Conservation (phyloP, 1,140 invertebrate species). For the Phortica variegata region DNA sequence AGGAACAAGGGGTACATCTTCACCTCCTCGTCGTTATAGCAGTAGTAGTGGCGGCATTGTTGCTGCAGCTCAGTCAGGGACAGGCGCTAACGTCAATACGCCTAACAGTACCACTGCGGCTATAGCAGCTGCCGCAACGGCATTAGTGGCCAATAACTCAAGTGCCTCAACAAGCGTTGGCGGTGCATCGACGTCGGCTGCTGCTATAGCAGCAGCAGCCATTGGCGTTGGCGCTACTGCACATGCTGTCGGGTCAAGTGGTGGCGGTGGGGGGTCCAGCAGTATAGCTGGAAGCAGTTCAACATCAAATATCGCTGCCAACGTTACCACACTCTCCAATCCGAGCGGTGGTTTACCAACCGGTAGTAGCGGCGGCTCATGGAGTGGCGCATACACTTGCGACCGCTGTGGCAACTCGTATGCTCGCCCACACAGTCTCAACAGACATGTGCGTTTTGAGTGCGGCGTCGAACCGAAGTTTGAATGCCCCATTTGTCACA, state of each 20-base stretch:
- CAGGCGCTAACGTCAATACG: conserved; percentile 9
- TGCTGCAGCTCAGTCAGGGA: background rate
- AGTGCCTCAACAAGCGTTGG: conserved; percentile 24
- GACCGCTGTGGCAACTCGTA: conserved; percentile 63
- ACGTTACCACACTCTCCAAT: background rate
- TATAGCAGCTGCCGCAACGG: conserved; percentile 14
- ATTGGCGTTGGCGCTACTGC: conserved; percentile 23
- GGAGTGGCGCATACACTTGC: conserved; percentile 57
- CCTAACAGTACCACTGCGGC: conserved; percentile 18
- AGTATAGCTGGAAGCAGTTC: background rate
- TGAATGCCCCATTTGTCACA: conserved; percentile 63
- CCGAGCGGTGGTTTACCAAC: background rate
- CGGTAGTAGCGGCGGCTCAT: background rate
- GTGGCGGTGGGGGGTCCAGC: background rate
- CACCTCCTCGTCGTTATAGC: conserved; percentile 39
- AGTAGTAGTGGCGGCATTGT: conserved; percentile 28
- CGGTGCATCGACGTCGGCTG: conserved; percentile 39
- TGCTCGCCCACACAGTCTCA: conserved; percentile 63
- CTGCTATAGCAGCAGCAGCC: conserved; percentile 27
- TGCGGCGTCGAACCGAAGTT: conserved; percentile 65
- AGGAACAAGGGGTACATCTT: no score
- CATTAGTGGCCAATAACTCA: conserved; percentile 19
- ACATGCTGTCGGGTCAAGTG: conserved; percentile 9
- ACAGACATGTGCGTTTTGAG: conserved; percentile 67
- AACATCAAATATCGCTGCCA: no score